phyloP scores from a whole-genome alignment of 2,888 invertebrate genomes.

The Sphaeridia pumilis region DNA sequence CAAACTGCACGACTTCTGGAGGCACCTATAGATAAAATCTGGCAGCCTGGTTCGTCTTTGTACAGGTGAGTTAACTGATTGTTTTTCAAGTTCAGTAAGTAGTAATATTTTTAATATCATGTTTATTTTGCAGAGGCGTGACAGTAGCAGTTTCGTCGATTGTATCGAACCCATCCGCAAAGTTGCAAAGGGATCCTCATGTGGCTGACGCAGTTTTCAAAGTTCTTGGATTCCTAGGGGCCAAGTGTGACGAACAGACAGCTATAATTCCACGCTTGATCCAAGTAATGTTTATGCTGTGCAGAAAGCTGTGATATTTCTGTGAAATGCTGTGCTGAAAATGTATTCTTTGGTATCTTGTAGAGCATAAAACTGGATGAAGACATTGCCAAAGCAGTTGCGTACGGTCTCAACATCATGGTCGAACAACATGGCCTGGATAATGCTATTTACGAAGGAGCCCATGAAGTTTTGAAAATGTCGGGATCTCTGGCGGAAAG shows the following conservation, averaged over 20 bases:
- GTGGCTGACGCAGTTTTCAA: constrained; percentile 21
- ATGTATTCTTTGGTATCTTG: neutral
- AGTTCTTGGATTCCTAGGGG: constrained; percentile 22
- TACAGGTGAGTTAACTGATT: constrained; percentile 4
- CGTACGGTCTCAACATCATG: constrained; percentile 19
- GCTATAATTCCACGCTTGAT: constrained; percentile 24
- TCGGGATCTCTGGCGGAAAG: constrained; percentile 19
- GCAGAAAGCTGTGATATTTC: too few relatives aligned
- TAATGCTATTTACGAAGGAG: constrained; percentile 11
- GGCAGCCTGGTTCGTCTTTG: constrained; percentile 9
- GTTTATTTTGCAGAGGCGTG: constrained; percentile 16
- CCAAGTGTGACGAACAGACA: constrained; percentile 23
- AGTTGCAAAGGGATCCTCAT: constrained; percentile 15
- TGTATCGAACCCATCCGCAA: constrained; percentile 20
- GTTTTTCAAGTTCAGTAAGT: neutral
- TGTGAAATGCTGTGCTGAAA: too few relatives aligned
- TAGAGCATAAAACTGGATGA: constrained; percentile 22
- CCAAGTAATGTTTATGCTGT: too few relatives aligned
- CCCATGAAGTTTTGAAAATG: constrained; percentile 21
- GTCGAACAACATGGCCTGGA: constrained; percentile 12
- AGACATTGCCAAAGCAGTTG: constrained; percentile 21
- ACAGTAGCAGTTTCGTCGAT: constrained; percentile 24
- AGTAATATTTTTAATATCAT: too few relatives aligned
- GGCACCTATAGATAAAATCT: constrained; percentile 8
- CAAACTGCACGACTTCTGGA: constrained; percentile 7